Evolutionary conservation across 2,113 vertebrate genomes (phyloP), one percentile per base, ranked within the genome.

Genomic region (Aramus guarauna): DNA sequence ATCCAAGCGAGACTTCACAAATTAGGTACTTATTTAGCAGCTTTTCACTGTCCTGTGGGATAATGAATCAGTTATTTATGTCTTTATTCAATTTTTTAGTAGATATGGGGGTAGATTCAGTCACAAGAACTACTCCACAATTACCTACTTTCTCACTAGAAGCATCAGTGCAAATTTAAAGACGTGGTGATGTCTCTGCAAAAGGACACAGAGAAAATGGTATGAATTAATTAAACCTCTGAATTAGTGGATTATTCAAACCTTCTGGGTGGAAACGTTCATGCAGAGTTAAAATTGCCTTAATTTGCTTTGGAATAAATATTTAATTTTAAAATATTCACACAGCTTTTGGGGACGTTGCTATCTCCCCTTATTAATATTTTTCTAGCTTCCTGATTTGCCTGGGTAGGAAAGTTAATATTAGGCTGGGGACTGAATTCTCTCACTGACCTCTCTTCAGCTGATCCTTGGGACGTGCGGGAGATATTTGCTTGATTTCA

Each of bases 281-380:
- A 56, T 39, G 64, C 13, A 67, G 81, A 90, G 43, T 78, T 92
- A 80, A 85, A 96, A 88, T 62, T 83, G 64, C 64, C 15, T 86
- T 89, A 50, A 81, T 85, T 91, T 30, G 64, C 60, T 90, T 82
- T 64, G 64, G 47, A 96, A 89, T 89, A 82, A 92, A 60, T 87
- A 56, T 48, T 91, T 60, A 2, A 43, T 79, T 87, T 78, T 64
- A 91, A 91, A 94, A 78, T 68, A 82, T 68, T 87, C 62, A 36
- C 66, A 68, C 18, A 90, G 81, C 86, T 89, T 92, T 91, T 82
- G 52, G 73, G 22, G 34, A 87, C 27, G 6, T 36, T 37, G 45
- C 22, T 81, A 41, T 60, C 47, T 92, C 26, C 29, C 53, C 30
- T 59, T 52, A 81, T 12, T 91, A 74, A 34, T 91, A 89, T 76